A percentile compares a stretch with the other conserved stretches of the same genome.
phyloP scores from a whole-genome alignment of 64 coral and sea anemone genomes.

The Montipora sp. region DNA sequence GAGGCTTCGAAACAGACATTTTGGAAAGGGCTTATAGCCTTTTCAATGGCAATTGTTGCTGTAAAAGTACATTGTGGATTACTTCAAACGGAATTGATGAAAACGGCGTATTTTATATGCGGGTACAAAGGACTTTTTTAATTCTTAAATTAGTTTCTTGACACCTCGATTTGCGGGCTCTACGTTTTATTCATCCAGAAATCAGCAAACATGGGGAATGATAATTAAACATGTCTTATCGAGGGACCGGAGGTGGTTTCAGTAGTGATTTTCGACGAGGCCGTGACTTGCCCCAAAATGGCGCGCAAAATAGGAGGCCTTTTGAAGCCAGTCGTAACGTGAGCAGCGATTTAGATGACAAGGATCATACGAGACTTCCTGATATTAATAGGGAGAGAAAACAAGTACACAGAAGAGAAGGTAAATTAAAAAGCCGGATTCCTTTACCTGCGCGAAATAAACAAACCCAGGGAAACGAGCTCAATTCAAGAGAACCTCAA shows the following conservation, averaged over 20 bases:
- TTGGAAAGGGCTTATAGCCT: neutral
- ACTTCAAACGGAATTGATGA: neutral
- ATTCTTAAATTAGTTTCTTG: neutral
- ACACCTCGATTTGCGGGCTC: neutral
- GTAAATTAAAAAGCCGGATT: constrained; percentile 38
- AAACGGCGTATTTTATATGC: neutral
- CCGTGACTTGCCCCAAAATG: constrained; percentile 4
- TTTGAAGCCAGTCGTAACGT: neutral
- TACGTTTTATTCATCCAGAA: neutral
- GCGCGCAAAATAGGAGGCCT: neutral
- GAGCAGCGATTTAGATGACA: constrained; percentile 22
- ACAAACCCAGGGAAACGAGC: neutral
- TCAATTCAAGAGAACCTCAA: neutral
- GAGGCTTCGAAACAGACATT: neutral
- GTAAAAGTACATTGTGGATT: neutral
- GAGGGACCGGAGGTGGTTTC: neutral
- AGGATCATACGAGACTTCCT: constrained; percentile 19
- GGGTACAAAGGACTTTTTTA: neutral
- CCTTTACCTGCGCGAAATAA: constrained; percentile 12
- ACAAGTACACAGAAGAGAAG: constrained; percentile 8
- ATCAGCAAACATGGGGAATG: constrained; percentile 7
- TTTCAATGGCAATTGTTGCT: neutral
- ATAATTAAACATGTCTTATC: constrained; percentile 39
- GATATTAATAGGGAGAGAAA: constrained; percentile 8
- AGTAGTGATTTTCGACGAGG: neutral